Conservation (phyloP, 2,113 vertebrate genomes). For the Variabilichromis moorii region DNA sequence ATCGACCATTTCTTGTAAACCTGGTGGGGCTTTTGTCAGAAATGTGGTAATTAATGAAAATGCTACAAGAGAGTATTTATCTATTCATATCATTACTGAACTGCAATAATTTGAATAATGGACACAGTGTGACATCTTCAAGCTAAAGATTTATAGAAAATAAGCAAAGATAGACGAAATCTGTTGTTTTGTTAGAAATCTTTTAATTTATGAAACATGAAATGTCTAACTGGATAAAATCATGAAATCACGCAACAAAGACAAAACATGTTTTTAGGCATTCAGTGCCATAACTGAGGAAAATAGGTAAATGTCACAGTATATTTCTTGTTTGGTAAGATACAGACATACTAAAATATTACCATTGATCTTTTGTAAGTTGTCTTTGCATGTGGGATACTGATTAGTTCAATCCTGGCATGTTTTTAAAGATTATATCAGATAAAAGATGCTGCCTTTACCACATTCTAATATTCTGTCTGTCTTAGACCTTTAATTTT, state of each 20-base stretch:
- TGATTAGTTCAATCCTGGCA: not conserved
- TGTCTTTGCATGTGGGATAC: not conserved
- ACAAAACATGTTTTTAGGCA: not conserved
- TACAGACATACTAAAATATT: not conserved
- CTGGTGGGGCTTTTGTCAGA: not conserved
- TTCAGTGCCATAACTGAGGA: not conserved
- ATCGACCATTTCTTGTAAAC: not conserved
- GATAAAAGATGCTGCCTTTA: not conserved
- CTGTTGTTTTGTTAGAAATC: not conserved
- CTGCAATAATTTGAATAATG: not conserved
- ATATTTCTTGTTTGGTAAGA: not conserved
- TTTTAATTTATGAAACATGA: not conserved
- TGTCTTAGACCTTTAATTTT: not conserved
- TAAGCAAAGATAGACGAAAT: fast-evolving
- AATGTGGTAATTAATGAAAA: not conserved
- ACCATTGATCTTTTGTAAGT: not conserved
- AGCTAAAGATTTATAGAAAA: not conserved
- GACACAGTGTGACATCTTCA: not conserved
- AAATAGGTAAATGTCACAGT: not conserved
- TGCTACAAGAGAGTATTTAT: not conserved
- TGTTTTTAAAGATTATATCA: not conserved
- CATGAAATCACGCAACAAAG: not conserved
- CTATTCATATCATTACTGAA: not conserved
- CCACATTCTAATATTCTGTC: not conserved
- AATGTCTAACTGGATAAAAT: not conserved